Conservation (phyloP, 53 echinoderm and acorn worm genomes). For the Mesocentrotus franciscanus region DNA sequence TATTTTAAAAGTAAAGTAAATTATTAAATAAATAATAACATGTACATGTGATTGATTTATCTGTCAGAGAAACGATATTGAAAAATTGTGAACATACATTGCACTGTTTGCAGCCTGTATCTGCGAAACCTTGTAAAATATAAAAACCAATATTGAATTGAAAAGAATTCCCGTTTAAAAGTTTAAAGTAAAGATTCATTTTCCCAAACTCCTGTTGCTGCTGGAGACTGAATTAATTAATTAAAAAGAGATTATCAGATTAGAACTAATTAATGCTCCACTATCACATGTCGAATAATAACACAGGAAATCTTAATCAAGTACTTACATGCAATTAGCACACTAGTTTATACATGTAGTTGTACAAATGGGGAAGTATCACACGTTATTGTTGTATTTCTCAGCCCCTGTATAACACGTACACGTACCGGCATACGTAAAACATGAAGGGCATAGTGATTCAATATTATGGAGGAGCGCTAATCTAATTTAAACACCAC, state of each 20-base stretch:
- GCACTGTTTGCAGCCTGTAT: background rate
- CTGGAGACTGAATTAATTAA: too few relatives aligned
- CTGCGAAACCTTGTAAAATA: background rate
- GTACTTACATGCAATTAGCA: background rate
- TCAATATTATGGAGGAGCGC: background rate
- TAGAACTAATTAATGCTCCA: background rate
- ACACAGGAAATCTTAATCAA: background rate
- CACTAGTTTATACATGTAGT: background rate
- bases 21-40: too few relatives aligned
- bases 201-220: too few relatives aligned
- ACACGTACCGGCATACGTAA: background rate
- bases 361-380: background rate
- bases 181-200: too few relatives aligned
- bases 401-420: background rate
- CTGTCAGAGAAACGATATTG: too few relatives aligned
- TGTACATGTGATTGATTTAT: too few relatives aligned
- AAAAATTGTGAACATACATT: background rate
- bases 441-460: background rate
- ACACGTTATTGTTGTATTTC: too few relatives aligned
- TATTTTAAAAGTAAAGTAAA: too few relatives aligned
- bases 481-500: slow-evolving; percentile 9
- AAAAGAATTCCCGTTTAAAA: background rate
- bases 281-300: background rate
- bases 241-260: background rate
- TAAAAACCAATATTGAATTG: background rate